phyloP scores from a whole-genome alignment of 35 echinoderm and acorn worm genomes.

The Hemicentrotus pulcherrimus region DNA sequence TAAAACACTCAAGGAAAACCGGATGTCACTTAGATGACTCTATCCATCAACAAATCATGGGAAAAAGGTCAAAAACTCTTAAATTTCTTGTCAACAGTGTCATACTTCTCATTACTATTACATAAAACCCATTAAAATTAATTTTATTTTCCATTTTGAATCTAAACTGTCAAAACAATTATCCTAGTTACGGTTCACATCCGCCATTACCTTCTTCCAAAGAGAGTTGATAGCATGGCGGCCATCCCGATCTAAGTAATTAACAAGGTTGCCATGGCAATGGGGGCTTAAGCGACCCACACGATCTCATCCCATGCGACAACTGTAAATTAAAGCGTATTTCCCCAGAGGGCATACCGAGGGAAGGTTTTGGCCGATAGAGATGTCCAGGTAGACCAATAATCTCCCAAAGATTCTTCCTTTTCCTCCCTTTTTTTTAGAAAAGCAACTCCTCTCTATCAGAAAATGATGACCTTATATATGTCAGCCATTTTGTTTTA shows the following conservation, averaged over 20 bases:
- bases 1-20: background rate
- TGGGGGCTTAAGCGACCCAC: background rate
- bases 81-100: background rate
- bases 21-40: background rate
- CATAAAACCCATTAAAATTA: background rate
- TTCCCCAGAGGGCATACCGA: background rate
- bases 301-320: constrained; percentile 21
- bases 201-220: background rate
- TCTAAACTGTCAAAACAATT: constrained; percentile 14
- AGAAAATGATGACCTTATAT: background rate
- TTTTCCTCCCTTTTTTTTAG: no score
- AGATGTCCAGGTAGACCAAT: background rate
- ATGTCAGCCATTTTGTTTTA: background rate
- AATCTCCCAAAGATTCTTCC: background rate
- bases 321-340: constrained; percentile 21
- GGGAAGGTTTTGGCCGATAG: background rate
- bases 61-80: background rate
- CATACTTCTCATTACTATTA: background rate
- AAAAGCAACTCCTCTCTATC: background rate
- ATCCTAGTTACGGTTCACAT: background rate
- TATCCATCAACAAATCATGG: background rate
- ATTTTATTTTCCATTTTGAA: constrained; percentile 1
- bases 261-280: constrained; percentile 33
- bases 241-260: constrained; percentile 38
- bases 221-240: background rate